phyloP scores from a whole-genome alignment of 2,113 vertebrate genomes.

The Colinus virginianus region DNA sequence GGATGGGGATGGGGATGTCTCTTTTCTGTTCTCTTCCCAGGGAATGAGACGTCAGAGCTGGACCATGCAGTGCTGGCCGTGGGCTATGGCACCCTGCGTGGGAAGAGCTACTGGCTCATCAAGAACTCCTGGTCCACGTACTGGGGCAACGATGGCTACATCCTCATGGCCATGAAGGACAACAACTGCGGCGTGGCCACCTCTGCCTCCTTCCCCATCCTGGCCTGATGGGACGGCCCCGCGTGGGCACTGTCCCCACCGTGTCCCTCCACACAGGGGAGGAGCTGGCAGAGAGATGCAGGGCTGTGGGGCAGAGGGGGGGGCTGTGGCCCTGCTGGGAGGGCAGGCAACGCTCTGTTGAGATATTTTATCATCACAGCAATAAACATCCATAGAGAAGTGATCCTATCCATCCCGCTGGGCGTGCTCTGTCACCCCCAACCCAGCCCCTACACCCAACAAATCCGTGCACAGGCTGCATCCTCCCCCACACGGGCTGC shows the following conservation, averaged over 20 bases:
- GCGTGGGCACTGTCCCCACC: not conserved
- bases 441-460: fast-evolving
- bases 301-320: not conserved
- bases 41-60: constrained; percentile 71
- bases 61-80: constrained; percentile 83
- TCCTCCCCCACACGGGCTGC: not conserved
- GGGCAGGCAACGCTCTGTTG: not conserved
- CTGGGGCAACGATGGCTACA: constrained; percentile 84
- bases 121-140: constrained; percentile 88
- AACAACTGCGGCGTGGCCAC: constrained; percentile 84
- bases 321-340: not conserved
- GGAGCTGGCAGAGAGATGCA: not conserved
- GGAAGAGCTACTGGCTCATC: constrained; percentile 79
- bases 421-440: not conserved
- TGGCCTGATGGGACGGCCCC: constrained; percentile 62
- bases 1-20: not conserved
- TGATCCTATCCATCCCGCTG: not conserved
- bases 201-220: constrained; percentile 80
- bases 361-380: not conserved
- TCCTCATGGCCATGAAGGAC: constrained; percentile 85
- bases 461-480: not conserved
- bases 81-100: constrained; percentile 75
- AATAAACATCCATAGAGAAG: not conserved
- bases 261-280: fast-evolving
- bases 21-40: constrained; percentile 47